Percentiles rank a stretch among this genome's conserved stretches.
Conservation (phyloP, 2,888 invertebrate genomes). For the Gastracanthus pulcherrimus region DNA sequence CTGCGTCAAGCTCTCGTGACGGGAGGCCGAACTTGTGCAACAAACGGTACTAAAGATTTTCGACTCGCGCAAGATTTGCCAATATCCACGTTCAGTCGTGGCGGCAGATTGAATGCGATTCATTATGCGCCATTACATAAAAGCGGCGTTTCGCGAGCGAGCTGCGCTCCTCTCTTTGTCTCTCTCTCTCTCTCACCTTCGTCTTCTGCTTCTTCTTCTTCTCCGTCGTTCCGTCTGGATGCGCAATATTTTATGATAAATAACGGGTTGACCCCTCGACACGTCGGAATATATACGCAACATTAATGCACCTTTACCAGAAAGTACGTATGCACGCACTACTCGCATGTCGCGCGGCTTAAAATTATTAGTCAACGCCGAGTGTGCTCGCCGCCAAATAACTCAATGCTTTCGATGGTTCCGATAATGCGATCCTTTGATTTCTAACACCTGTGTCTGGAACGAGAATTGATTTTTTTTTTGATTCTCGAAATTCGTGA, state of each 20-base stretch:
- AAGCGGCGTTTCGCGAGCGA: slow-evolving; percentile 25
- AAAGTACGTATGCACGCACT: background rate
- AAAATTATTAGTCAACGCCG: slow-evolving; percentile 10
- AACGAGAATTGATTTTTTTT: background rate
- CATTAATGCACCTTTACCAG: slow-evolving; percentile 19
- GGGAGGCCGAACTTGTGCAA: background rate
- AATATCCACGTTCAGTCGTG: slow-evolving; percentile 1
- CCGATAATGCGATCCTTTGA: background rate
- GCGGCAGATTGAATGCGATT: slow-evolving; percentile 41
- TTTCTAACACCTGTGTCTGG: background rate
- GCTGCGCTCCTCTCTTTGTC: slow-evolving; percentile 9
- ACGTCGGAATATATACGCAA: slow-evolving; percentile 1
- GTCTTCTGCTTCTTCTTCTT: background rate
- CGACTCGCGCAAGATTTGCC: slow-evolving; percentile 1
- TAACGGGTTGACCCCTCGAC: slow-evolving; percentile 44
- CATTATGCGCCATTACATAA: slow-evolving; percentile 44
- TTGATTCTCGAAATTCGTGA: background rate
- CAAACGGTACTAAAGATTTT: slow-evolving; percentile 29
- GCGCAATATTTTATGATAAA: slow-evolving; percentile 43
- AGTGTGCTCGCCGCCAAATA: too few relatives aligned
- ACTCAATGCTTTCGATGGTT: background rate
- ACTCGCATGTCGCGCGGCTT: background rate
- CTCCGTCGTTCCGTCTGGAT: slow-evolving; percentile 1
- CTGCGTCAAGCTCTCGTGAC: background rate
- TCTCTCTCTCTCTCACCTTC: slow-evolving; percentile 31